Evolutionary conservation across 2,113 vertebrate species (phyloP).

Genomic region (Aegotheles bennettii): DNA sequence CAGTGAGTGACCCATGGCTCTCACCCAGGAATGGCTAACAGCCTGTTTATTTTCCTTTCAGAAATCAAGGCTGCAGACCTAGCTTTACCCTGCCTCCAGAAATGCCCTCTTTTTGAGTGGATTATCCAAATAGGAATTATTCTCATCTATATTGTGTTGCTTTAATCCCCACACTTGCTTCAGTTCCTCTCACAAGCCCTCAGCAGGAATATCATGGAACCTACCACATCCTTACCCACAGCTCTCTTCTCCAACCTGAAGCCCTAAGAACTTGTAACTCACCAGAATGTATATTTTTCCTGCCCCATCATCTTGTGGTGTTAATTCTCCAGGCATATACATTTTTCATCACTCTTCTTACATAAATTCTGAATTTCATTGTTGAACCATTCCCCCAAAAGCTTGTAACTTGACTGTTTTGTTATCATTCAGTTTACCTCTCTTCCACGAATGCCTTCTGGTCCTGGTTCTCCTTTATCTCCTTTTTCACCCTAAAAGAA

Average conservation of each 20-base stretch:
- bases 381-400: not conserved
- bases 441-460: conserved; percentile 66
- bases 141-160: not conserved
- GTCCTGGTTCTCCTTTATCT: conserved; percentile 71
- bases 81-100: not conserved
- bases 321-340: not conserved
- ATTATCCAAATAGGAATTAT: not conserved
- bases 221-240: not conserved
- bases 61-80: not conserved
- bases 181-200: not conserved
- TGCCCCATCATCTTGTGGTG: not conserved
- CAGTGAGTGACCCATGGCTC: not conserved
- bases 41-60: not conserved
- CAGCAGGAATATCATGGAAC: not conserved
- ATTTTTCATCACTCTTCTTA: not conserved
- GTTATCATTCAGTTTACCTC: conserved; percentile 60
- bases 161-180: not conserved
- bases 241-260: not conserved
- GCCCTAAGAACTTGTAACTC: not conserved
- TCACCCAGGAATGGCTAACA: not conserved
- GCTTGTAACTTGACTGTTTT: not conserved
- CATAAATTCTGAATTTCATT: not conserved
- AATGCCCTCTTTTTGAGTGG: not conserved
- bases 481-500: conserved; percentile 77
- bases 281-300: not conserved